These are phyloP conservation scores for Chironomus striatipennis DNA, from an alignment of 1,140 invertebrate genomes.

Conservation along the genomic window DNA sequence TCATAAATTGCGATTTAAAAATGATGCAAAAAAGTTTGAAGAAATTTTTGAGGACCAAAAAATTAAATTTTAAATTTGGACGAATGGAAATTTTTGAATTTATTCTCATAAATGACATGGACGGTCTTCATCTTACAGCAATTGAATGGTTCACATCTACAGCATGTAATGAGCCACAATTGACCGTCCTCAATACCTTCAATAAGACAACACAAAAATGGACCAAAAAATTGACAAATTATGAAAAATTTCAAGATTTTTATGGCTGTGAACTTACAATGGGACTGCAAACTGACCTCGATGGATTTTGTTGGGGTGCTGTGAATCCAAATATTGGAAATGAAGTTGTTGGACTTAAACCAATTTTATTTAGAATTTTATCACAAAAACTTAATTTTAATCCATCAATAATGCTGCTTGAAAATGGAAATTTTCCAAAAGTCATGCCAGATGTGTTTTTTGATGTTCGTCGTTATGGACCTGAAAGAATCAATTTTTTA, in stretches of 20 bases:
- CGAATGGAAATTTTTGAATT: no score
- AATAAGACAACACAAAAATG: neutral
- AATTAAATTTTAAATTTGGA: no score
- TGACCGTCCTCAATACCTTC: neutral
- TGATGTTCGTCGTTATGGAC: neutral
- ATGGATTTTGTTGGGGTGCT: neutral
- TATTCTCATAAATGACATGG: no score
- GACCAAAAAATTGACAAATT: neutral
- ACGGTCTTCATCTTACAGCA: no score
- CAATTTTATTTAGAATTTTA: neutral
- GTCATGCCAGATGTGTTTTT: neutral
- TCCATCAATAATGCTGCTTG: neutral
- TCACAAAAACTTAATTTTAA: neutral
- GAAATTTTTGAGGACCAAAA: no score
- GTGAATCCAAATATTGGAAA: neutral
- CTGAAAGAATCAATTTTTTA: neutral
- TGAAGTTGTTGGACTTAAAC: neutral
- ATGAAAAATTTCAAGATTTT: neutral
- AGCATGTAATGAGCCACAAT: neutral
- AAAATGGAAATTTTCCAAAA: neutral
- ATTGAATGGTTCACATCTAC: neutral
- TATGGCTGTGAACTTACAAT: neutral
- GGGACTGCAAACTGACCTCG: neutral
- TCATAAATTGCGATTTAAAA: no score
- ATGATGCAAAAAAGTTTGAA: no score